Evolutionary conservation across 2,797 vertebrate genomes (phyloP).

Genomic region (Gymnopithys bicolor): DNA sequence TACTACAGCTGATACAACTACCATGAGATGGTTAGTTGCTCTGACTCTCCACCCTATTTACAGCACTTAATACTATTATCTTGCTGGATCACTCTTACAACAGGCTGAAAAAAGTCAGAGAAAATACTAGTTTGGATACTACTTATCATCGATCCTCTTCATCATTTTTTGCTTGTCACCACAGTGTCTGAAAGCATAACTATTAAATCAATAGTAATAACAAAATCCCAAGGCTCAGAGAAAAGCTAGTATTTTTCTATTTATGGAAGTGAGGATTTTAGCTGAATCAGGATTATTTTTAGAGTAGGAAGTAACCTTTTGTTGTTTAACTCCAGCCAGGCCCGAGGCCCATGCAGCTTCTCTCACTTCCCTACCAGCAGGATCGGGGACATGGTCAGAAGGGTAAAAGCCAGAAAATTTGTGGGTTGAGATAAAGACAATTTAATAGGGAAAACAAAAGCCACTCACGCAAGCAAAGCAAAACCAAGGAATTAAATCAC

Average conservation of each 20-base stretch:
- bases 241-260: neutral
- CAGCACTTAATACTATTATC: neutral
- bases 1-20: neutral
- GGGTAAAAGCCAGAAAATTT: neutral
- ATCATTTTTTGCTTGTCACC: neutral
- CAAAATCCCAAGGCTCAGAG: neutral
- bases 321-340: neutral
- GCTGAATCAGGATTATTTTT: neutral
- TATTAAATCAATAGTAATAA: neutral
- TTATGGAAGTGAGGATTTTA: neutral
- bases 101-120: neutral
- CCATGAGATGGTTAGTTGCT: neutral
- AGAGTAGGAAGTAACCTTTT: neutral
- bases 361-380: rapidly evolving
- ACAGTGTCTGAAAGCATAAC: neutral
- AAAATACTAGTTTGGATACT: neutral
- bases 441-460: neutral
- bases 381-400: neutral
- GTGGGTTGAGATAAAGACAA: neutral
- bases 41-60: neutral
- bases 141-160: neutral
- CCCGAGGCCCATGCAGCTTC: neutral
- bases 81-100: neutral
- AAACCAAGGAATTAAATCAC: neutral
- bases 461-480: neutral